A percentile compares a stretch with the other conserved stretches of the same genome.
Conservation (phyloP, 2,113 vertebrate species). For the Microtus montanus region DNA sequence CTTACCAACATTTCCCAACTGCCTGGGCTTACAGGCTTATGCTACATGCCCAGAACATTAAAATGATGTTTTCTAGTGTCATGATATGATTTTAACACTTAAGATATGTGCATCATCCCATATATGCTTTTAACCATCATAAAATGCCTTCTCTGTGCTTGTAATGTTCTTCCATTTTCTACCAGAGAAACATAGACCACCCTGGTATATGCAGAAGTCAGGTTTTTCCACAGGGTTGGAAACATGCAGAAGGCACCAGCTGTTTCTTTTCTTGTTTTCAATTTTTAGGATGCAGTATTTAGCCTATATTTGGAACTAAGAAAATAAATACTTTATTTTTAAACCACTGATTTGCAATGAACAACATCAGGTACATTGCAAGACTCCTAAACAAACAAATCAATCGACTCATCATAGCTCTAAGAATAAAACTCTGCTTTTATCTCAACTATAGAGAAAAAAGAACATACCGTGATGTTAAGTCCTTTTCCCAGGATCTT, state of each 20-base stretch:
- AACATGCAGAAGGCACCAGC: not conserved
- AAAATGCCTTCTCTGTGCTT: not conserved
- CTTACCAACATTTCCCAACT: not conserved
- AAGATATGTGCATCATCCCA: not conserved
- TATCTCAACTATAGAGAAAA: not conserved
- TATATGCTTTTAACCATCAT: not conserved
- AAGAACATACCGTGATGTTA: not conserved
- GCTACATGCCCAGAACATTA: not conserved
- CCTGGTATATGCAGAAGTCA: not conserved
- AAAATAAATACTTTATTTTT: slow-evolving; percentile 21
- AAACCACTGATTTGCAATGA: slow-evolving; percentile 21
- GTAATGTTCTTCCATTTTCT: not conserved
- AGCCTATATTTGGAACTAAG: not conserved
- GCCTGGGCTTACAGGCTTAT: not conserved
- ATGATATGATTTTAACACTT: not conserved
- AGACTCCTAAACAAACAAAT: not conserved
- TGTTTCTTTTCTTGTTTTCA: not conserved
- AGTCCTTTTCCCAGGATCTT: not conserved
- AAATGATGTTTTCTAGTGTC: not conserved
- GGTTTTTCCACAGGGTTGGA: not conserved
- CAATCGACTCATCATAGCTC: not conserved
- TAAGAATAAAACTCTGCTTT: not conserved
- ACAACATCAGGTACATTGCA: not conserved
- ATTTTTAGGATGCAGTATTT: not conserved
- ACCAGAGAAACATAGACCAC: not conserved